A percentile compares a stretch with the other conserved stretches of the same genome.
Conservation (phyloP, 2,113 vertebrate species). For the Stomatorhinus ivindoensis region DNA sequence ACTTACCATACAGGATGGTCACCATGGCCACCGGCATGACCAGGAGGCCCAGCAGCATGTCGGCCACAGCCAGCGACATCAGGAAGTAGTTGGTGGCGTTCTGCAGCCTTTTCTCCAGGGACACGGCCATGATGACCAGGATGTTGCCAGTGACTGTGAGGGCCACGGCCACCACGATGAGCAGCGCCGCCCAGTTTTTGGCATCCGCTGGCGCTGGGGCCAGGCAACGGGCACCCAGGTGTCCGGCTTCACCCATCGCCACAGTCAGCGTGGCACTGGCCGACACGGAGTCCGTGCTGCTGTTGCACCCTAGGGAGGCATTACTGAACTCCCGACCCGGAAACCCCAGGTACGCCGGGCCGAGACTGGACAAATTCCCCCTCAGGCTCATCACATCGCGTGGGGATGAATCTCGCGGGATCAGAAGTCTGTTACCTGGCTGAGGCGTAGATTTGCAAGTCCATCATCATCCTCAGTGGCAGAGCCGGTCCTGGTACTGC, state of each 20-base stretch:
- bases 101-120: slow-evolving; percentile 92
- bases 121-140: slow-evolving; percentile 91
- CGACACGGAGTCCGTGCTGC: not conserved
- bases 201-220: slow-evolving; percentile 39
- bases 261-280: not conserved
- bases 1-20: slow-evolving; percentile 90
- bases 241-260: not conserved
- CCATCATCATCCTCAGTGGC: not conserved
- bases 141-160: slow-evolving; percentile 90
- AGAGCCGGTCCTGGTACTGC: not conserved
- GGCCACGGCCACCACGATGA: slow-evolving; percentile 74
- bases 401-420: not conserved
- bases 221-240: slow-evolving; percentile 40
- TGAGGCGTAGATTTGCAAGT: not conserved
- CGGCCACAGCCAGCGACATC: slow-evolving; percentile 93
- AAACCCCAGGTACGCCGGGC: slow-evolving; percentile 19
- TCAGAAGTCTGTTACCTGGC: slow-evolving; percentile 10
- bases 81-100: slow-evolving; percentile 96
- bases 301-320: slow-evolving; percentile 28
- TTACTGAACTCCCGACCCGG: slow-evolving; percentile 24
- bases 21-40: slow-evolving; percentile 96
- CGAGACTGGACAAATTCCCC: slow-evolving; percentile 42
- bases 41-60: slow-evolving; percentile 89
- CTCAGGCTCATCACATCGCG: slow-evolving; percentile 41
- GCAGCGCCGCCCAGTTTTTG: slow-evolving; percentile 86